A percentile compares a stretch with the other conserved stretches of the same genome.
Evolutionary conservation across 2,888 invertebrate species (phyloP).

Genomic region (Amblyjoppa fuscipennis): DNA sequence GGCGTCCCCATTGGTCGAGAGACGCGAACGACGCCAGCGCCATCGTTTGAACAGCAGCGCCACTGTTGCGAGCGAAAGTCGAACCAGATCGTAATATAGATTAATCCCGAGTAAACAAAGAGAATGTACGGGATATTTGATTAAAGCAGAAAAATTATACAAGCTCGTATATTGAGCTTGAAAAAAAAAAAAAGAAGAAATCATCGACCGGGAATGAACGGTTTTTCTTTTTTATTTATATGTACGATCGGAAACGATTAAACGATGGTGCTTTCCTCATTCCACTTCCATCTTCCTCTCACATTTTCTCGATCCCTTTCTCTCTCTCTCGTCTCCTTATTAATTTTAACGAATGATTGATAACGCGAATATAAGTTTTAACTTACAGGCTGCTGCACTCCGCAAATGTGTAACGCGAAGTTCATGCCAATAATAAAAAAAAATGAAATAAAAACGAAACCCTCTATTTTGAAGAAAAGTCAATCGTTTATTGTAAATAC

Average conservation of each 20-base stretch:
- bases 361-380: slow-evolving; percentile 36
- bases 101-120: slow-evolving; percentile 1
- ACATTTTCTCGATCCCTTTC: background rate
- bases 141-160: background rate
- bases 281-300: background rate
- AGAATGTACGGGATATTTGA: background rate
- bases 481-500: slow-evolving; percentile 34
- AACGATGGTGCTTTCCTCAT: background rate
- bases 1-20: too few species aligned
- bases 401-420: slow-evolving; percentile 41
- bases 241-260: background rate
- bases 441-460: background rate
- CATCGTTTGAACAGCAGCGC: too few species aligned
- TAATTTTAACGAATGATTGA: slow-evolving; percentile 36
- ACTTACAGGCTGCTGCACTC: slow-evolving; percentile 25
- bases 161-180: background rate
- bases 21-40: too few species aligned
- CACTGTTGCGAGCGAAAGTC: too few species aligned
- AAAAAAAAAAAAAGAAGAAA: background rate
- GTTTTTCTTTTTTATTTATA: background rate
- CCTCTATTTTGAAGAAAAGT: slow-evolving; percentile 14
- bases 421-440: slow-evolving; percentile 47
- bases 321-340: slow-evolving; percentile 20
- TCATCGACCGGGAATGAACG: background rate
- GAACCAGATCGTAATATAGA: background rate